phyloP scores from a whole-genome alignment of 30 jellyfish, hydroid and myxozoan species.

The Pseudorhiza aurosa region DNA sequence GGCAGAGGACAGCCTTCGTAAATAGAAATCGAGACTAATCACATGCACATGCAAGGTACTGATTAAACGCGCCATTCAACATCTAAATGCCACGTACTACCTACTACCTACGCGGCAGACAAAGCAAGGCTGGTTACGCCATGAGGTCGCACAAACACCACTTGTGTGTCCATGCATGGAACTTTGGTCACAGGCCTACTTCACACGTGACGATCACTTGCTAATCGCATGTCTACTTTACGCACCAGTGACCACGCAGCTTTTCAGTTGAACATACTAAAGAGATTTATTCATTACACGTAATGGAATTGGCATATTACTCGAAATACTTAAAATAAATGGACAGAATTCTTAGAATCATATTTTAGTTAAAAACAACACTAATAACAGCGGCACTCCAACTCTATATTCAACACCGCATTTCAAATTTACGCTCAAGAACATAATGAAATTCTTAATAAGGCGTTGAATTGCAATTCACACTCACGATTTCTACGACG shows the following conservation, averaged over 20 bases:
- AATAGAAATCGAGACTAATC: too few relatives aligned
- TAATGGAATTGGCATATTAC: constrained; percentile 5
- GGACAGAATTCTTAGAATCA: constrained; percentile 59
- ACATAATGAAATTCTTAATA: constrained; percentile 14
- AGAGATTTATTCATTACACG: not conserved
- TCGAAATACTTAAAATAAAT: constrained; percentile 31
- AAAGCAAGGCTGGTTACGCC: too few relatives aligned
- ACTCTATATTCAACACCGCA: constrained; percentile 32
- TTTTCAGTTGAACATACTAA: constrained; percentile 7
- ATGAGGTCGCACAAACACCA: too few relatives aligned
- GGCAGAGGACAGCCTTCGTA: too few relatives aligned
- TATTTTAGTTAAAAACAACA: constrained; percentile 11
- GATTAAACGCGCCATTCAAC: too few relatives aligned
- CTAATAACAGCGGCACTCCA: constrained; percentile 34
- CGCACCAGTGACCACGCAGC: not conserved
- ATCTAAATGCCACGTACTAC: too few relatives aligned
- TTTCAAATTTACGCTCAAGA: constrained; percentile 19
- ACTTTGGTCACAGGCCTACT: too few relatives aligned
- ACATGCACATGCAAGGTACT: too few relatives aligned
- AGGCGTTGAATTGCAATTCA: constrained; percentile 42
- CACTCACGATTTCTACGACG: constrained; percentile 65
- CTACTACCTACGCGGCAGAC: too few relatives aligned
- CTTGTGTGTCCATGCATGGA: too few relatives aligned
- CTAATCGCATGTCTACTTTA: not conserved
- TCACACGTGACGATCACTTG: too few relatives aligned